These are phyloP conservation scores for Eupithecia pulchellata DNA, from an alignment of 2,888 invertebrate genomes.

Conservation along the genomic window DNA sequence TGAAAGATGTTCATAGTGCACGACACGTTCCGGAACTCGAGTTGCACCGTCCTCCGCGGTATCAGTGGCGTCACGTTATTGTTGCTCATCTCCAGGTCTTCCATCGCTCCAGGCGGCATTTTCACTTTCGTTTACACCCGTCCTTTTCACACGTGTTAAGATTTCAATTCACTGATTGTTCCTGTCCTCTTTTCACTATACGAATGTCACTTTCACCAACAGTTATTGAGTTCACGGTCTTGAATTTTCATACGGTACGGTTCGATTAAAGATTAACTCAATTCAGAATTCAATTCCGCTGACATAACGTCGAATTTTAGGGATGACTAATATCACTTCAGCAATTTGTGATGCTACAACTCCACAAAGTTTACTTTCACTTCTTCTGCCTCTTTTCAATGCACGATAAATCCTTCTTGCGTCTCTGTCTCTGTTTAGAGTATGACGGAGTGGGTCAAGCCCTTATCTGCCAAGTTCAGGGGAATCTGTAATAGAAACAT, in stretches of 20 bases:
- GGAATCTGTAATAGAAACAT: slow-evolving; percentile 8
- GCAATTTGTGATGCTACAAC: background rate
- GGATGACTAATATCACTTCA: background rate
- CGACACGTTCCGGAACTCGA: slow-evolving; percentile 88
- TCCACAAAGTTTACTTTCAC: background rate
- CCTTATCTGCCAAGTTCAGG: slow-evolving; percentile 1
- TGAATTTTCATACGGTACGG: background rate
- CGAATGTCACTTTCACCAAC: slow-evolving; percentile 9
- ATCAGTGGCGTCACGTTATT: slow-evolving; percentile 77
- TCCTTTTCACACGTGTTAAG: slow-evolving; percentile 8
- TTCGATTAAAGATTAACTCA: background rate
- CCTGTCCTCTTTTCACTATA: background rate
- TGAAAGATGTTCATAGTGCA: slow-evolving; percentile 87
- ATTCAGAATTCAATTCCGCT: background rate
- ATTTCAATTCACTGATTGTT: background rate
- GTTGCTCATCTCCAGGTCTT: slow-evolving; percentile 64
- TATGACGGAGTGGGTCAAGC: background rate
- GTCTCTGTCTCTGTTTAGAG: background rate
- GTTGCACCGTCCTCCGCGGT: slow-evolving; percentile 86
- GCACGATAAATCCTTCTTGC: background rate
- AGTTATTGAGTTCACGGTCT: background rate
- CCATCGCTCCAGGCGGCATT: slow-evolving; percentile 64
- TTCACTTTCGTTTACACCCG: slow-evolving; percentile 22
- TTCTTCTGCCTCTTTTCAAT: background rate
- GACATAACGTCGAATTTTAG: background rate